Evolutionary conservation across 2,113 vertebrate genomes (phyloP), one percentile per base, ranked within the genome.

Genomic region (Oryzias woworae): DNA sequence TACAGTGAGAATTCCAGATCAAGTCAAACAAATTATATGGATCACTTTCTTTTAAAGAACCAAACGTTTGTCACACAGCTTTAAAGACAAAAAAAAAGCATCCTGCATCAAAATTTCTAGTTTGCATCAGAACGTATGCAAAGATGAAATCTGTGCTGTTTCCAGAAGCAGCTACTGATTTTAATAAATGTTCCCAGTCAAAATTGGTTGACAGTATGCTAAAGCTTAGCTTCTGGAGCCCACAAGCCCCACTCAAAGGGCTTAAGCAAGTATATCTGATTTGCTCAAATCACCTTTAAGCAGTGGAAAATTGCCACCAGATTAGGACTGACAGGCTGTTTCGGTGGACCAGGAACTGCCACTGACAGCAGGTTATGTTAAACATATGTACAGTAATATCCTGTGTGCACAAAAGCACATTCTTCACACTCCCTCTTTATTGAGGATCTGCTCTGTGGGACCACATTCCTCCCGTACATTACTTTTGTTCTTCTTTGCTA

Each of bases 351-450:
- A 2, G 2, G 55, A 2, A n/a, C 15, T 45, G 63, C 64, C 52
- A 72, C 22, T 78, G 83, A 81, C 59, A 75, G 73, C 45, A 71
- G 71, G 75, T 81, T 82, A 77, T 75, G 82, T 87, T 81, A 67
- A 85, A 85, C 78, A 81, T 73, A 79, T 81, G 81, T 84, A 87
- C 83, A 85, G 81, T 73, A 84, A 85, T 85, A 81, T 84, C 79
- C 75, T 83, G 85, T 83, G 81, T 77, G 72, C 63, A 69, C 70
- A 74, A 63, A 73, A 44, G 63, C 65, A 65, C 81, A 85, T 86
- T 87, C 82, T 79, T 88, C 84, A 85, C 84, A 81, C 83, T 75
- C 67, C 46, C 65, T 59, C 82, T 85, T 86, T 89, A 85, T 85
- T 78, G 85, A 87, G 81, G 76, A 81, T 73, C 79, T 77, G 78